These are phyloP conservation scores for Mus minutoides DNA, from an alignment of 2,797 vertebrate genomes.

Conservation along the genomic window DNA sequence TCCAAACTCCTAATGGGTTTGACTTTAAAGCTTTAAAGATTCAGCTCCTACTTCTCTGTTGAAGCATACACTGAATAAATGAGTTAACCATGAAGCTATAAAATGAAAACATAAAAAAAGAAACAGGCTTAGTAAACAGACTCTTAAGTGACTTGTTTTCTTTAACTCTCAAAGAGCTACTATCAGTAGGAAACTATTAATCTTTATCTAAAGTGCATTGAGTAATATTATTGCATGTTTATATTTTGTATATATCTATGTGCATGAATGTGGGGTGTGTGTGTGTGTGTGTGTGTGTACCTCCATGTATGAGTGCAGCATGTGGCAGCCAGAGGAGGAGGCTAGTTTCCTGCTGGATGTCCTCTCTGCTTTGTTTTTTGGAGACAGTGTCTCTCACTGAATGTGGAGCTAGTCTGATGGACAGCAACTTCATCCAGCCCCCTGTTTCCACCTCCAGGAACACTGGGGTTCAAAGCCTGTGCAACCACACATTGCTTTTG, in stretches of 20 bases:
- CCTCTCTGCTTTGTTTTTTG: neutral
- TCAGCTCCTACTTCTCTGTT: neutral
- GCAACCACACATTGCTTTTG: neutral
- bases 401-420: neutral
- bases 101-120: neutral
- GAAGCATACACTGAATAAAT: neutral
- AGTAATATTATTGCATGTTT: neutral
- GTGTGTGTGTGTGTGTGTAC: neutral
- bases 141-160: neutral
- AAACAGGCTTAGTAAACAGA: neutral
- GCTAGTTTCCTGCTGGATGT: neutral
- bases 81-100: neutral
- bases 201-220: neutral
- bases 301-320: neutral
- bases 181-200: constrained; percentile 4
- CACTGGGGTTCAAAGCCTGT: neutral
- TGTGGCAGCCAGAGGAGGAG: neutral
- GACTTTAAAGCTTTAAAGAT: constrained; percentile 10
- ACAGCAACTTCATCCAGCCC: neutral
- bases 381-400: neutral
- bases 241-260: neutral
- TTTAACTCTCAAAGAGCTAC: constrained; percentile 5
- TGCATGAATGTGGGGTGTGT: too few species aligned
- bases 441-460: neutral
- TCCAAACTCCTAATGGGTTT: neutral